These are phyloP conservation scores for Arge pagana DNA, from an alignment of 2,888 invertebrate genomes.

Conservation along the genomic window DNA sequence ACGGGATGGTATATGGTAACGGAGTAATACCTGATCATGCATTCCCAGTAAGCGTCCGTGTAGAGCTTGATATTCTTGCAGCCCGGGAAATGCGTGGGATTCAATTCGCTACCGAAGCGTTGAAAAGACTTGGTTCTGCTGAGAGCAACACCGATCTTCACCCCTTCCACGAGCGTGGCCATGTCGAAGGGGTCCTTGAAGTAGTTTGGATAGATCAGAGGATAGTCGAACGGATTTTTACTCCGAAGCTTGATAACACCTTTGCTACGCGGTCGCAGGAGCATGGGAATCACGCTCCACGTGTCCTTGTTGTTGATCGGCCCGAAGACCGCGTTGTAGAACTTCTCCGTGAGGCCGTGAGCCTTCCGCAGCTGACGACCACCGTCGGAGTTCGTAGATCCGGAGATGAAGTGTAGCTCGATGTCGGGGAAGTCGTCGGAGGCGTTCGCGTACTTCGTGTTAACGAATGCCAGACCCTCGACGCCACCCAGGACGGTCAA, in stretches of 20 bases:
- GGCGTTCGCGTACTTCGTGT: slow-evolving; percentile 81
- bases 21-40: slow-evolving; percentile 80
- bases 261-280: slow-evolving; percentile 81
- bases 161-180: slow-evolving; percentile 81
- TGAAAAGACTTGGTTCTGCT: slow-evolving; percentile 79
- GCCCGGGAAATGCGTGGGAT: slow-evolving; percentile 75
- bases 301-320: slow-evolving; percentile 78
- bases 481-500: slow-evolving; percentile 87
- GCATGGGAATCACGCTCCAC: slow-evolving; percentile 84
- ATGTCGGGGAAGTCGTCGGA: slow-evolving; percentile 86
- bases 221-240: slow-evolving; percentile 84
- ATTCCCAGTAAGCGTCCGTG: slow-evolving; percentile 83
- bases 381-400: slow-evolving; percentile 84
- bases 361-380: slow-evolving; percentile 81
- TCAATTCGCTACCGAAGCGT: slow-evolving; percentile 72
- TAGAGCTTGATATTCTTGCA: slow-evolving; percentile 71
- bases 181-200: slow-evolving; percentile 80
- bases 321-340: slow-evolving; percentile 75
- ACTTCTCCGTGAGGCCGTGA: slow-evolving; percentile 75
- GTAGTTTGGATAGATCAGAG: slow-evolving; percentile 91
- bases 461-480: slow-evolving; percentile 87
- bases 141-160: slow-evolving; percentile 81
- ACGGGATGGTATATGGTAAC: slow-evolving; percentile 86
- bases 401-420: slow-evolving; percentile 87
- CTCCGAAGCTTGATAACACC: slow-evolving; percentile 83